phyloP scores from a whole-genome alignment of 1,140 invertebrate genomes.

The Drosophila funebris region DNA sequence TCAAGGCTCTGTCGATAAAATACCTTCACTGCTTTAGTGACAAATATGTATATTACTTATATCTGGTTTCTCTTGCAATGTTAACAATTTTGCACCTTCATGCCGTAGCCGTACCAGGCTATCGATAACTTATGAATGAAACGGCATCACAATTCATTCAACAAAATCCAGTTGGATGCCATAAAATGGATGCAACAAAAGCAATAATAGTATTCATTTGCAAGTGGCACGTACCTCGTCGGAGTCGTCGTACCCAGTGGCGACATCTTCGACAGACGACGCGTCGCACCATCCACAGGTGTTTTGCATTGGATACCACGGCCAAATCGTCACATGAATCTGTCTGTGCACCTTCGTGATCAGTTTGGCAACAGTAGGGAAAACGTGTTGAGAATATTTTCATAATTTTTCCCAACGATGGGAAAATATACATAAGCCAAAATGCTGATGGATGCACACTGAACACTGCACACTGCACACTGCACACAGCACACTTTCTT shows the following conservation, averaged over 20 bases:
- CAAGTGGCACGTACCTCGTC: constrained; percentile 27
- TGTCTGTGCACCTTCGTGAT: constrained; percentile 39
- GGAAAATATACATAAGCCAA: constrained; percentile 30
- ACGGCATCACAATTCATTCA: constrained; percentile 35
- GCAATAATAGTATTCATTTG: constrained; percentile 20
- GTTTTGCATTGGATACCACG: constrained; percentile 16
- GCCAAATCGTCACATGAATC: constrained; percentile 19
- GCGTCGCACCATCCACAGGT: constrained; percentile 30
- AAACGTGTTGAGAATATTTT: constrained; percentile 68
- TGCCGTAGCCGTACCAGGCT: constrained; percentile 32
- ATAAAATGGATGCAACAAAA: neutral
- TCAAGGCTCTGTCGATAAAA: neutral
- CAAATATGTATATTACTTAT: no score
- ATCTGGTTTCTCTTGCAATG: neutral
- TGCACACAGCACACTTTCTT: constrained; percentile 55
- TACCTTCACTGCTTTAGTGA: no score
- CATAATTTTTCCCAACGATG: constrained; percentile 56
- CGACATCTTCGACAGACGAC: constrained; percentile 28
- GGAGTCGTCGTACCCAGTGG: constrained; percentile 47
- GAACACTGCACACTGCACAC: neutral
- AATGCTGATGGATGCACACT: neutral
- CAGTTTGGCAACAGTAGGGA: constrained; percentile 23
- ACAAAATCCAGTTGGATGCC: neutral
- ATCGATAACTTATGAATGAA: constrained; percentile 16
- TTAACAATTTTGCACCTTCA: neutral